phyloP scores from a whole-genome alignment of 1,140 invertebrate species.

The Anoplophora glabripennis region DNA sequence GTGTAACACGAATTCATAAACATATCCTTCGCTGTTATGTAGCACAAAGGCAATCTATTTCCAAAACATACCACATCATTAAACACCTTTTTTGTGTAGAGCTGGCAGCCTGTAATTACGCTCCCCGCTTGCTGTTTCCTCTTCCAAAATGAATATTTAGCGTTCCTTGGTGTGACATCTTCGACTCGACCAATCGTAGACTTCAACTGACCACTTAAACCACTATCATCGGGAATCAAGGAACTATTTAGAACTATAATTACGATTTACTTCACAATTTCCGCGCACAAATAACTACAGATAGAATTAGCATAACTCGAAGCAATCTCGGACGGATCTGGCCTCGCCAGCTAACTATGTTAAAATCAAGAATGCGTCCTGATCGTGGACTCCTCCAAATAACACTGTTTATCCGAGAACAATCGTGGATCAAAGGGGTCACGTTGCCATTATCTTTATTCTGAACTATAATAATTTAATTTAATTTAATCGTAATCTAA shows the following conservation, averaged over 20 bases:
- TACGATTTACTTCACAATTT: conserved; percentile 4
- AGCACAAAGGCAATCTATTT: too few relatives aligned
- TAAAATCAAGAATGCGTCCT: conserved; percentile 5
- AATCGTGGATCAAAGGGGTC: conserved; percentile 13
- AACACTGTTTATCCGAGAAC: conserved; percentile 12
- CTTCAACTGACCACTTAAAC: not conserved
- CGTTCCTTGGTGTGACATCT: too few relatives aligned
- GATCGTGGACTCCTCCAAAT: not conserved
- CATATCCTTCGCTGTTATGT: too few relatives aligned
- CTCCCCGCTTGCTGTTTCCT: too few relatives aligned
- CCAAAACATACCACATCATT: too few relatives aligned
- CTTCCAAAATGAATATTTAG: too few relatives aligned
- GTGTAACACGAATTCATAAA: too few relatives aligned
- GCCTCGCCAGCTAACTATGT: not conserved
- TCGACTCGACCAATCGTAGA: too few relatives aligned
- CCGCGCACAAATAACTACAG: conserved; percentile 2
- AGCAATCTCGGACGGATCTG: not conserved
- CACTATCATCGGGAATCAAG: conserved; percentile 1
- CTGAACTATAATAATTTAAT: not conserved
- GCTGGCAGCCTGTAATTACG: too few relatives aligned
- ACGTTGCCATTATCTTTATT: conserved; percentile 12
- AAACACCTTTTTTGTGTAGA: too few relatives aligned
- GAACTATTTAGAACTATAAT: conserved; percentile 1
- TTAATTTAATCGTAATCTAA: conserved; percentile 8
- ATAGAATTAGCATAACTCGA: conserved; percentile 2